Evolutionary conservation across 1,140 invertebrate genomes (phyloP), one percentile per base, ranked within the genome.

Genomic region (Catajapyx aquilonaris): DNA sequence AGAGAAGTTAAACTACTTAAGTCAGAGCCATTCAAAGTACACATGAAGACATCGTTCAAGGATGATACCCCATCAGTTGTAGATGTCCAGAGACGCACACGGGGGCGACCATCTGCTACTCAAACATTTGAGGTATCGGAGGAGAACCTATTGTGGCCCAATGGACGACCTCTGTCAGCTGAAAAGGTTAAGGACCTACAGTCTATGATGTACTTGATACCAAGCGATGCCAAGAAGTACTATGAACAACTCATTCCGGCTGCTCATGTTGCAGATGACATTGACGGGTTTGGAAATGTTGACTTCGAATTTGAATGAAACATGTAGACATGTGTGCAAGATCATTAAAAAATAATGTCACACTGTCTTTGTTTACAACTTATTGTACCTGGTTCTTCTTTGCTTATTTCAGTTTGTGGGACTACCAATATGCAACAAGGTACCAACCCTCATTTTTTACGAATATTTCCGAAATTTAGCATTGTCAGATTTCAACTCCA

Each of bases 61-160:
- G 28, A 37, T 46, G 16, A 38, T 25, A 37, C 34, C 39, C n/a
- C 43, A 44, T 38, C 34, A 41, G 38, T 22, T 34, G 30, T 46
- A 38, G 31, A 20, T 43, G 20, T 32, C n/a, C 11, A 33, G 37
- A 35, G 30, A 34, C 4, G 21, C 45, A 15, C 36, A 40, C 5
- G 35, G 34, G n/a, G n/a, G n/a, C n/a, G n/a, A n/a, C n/a, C n/a
- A n/a, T n/a, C n/a, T n/a, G n/a, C n/a, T n/a, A n/a, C n/a, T n/a
- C n/a, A n/a, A 15, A 41, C 34, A 32, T 22, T 43, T 43, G 43
- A 46, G 28, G 31, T 11, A 31, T 41, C 33, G 30, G 17, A 13
- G n/a, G 33, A 3, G 5, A n/a, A n/a, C 2, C 20, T 34, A 19
- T 19, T 34, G n/a, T 34, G 33, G 33, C 4, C 33, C n/a, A 19